Base-by-base conservation (phyloP, 1,140 invertebrate genomes). In the Cyclargus thomasi region DNA sequence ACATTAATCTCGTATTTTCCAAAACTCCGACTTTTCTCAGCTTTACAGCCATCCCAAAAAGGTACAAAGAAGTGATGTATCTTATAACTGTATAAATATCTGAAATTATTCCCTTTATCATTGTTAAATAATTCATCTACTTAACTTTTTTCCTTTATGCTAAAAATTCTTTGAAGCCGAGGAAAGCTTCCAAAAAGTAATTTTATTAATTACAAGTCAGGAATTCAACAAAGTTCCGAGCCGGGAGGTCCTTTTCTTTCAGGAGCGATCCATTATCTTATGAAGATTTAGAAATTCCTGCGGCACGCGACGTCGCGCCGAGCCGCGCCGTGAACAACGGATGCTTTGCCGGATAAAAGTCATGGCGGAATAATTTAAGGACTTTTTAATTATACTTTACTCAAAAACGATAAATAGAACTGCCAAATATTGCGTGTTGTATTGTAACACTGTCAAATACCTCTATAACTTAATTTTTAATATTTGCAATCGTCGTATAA, bases 171-270 rank as follows among this genome's bases (percentile, higher is more conserved):
- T 90, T 90, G 86, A 90, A 90, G 88, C 86, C 84, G 84, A 78
- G 81, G 81, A 90, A 86, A 88, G 88, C 88, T 88, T 78, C 88
- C 86, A 90, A 90, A 89, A 90, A 90, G 88, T 90, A 90, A 90
- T 90, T 90, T 90, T 90, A 90, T 90, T 90, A 90, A 90, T 90
- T 90, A 90, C 86, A 83, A 90, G 88, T 88, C 88, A 90, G 83
- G 84, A 90, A 90, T 90, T 88, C 88, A 86, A 85, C 85, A 85
- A 88, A 88, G 86, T 88, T 88, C 85, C 83, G 76, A 81, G 83
- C 75, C 76, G 83, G 81, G 81, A 82, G 85, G 82, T 86, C 82
- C 85, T 85, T 88, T 87, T 88, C 84, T 88, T 86, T 85, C 79
- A 69, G 74, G 73, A 82, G 81, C 83, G 83, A 88, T 86, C 86